Conservation (phyloP, 2,888 invertebrate genomes). For the Euclidia mi region DNA sequence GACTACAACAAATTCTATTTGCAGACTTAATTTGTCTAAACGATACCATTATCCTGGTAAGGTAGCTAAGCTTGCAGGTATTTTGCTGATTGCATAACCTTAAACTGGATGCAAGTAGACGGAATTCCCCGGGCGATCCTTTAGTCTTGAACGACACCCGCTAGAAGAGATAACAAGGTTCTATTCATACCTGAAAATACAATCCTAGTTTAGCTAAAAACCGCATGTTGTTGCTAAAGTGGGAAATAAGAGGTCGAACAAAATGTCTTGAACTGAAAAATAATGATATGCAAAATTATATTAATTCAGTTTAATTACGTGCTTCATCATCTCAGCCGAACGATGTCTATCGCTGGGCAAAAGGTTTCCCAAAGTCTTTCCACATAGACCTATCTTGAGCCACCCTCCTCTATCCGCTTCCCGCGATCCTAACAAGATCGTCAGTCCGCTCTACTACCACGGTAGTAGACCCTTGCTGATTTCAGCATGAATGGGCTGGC, state of each 20-base stretch:
- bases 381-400: too few relatives aligned
- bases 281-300: too few relatives aligned
- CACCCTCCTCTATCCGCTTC: too few relatives aligned
- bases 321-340: too few relatives aligned
- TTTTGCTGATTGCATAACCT: background rate
- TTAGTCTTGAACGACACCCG: constrained; percentile 5
- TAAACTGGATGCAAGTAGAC: background rate
- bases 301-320: too few relatives aligned
- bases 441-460: too few relatives aligned
- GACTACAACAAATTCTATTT: background rate
- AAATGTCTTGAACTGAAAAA: background rate
- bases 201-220: constrained; percentile 2
- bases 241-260: background rate
- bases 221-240: background rate
- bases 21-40: background rate
- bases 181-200: constrained; percentile 3
- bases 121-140: background rate
- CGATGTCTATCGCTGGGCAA: too few relatives aligned
- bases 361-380: too few relatives aligned
- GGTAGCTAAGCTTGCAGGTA: background rate
- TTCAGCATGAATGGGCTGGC: too few relatives aligned
- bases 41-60: background rate
- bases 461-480: too few relatives aligned
- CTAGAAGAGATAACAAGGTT: background rate
- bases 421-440: too few relatives aligned